These are phyloP conservation scores for Dolichopus griseipennis DNA, from an alignment of 2,888 invertebrate genomes.

Conservation along the genomic window DNA sequence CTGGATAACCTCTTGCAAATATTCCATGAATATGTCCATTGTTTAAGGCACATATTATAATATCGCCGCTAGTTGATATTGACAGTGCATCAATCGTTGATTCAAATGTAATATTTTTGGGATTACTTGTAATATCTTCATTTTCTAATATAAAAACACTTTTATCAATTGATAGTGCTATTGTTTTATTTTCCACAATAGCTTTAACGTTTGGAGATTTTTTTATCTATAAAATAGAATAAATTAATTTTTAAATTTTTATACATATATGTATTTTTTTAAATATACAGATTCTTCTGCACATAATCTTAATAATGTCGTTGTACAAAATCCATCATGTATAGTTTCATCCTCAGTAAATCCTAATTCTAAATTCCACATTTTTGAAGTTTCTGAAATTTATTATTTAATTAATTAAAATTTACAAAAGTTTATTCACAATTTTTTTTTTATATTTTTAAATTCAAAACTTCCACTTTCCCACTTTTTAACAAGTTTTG, in stretches of 20 bases:
- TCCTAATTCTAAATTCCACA: conserved; percentile 41
- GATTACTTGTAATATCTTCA: conserved; percentile 36
- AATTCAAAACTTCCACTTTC: too few species aligned
- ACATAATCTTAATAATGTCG: conserved; percentile 37
- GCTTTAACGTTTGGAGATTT: conserved; percentile 35
- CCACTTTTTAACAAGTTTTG: too few species aligned
- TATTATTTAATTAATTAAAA: too few species aligned
- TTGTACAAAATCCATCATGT: conserved; percentile 33
- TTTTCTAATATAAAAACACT: conserved; percentile 37
- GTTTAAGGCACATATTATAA: conserved; percentile 37
- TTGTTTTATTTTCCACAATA: conserved; percentile 35
- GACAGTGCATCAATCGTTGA: conserved; percentile 34
- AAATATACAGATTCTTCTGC: conserved; percentile 31
- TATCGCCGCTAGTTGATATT: conserved; percentile 35
- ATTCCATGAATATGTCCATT: conserved; percentile 41
- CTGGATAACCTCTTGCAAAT: conserved; percentile 34
- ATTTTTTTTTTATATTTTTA: too few species aligned
- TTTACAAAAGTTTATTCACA: too few species aligned
- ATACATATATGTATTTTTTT: neutral
- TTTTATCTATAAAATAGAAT: conserved; percentile 9
- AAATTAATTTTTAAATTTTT: neutral
- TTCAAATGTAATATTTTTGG: conserved; percentile 33
- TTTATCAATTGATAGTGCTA: conserved; percentile 37
- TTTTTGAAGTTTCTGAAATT: too few species aligned
- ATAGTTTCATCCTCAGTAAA: conserved; percentile 39